Evolutionary conservation across 2,113 vertebrate species (phyloP), one percentile per base, ranked within the genome.

Genomic region (Ceyx cyanopectus): DNA sequence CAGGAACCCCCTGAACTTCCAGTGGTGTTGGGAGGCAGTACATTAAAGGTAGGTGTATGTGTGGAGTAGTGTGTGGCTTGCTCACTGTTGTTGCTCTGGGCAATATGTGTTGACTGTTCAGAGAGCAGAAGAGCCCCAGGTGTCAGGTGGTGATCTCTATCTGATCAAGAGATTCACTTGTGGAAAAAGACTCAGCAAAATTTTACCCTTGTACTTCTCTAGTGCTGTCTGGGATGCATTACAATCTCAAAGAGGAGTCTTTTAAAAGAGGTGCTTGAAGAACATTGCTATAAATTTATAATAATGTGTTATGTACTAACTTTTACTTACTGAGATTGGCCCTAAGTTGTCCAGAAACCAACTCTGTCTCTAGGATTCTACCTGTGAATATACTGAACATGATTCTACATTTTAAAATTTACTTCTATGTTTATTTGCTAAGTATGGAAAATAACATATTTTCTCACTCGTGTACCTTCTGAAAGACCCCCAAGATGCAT

Each of bases 111-210:
- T 88, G 66, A 68, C 76, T 81, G 48, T 88, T 92, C 61, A 46
- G 66, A 87, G 46, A 45, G 69, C 45, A 19, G 4, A 5, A 65
- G 32, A 72, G 66, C 62, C 69, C 77, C 90, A 94, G 92, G 84
- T 96, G 93, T 88, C 88, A 88, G 85, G 95, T 89, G 83, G 5
- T 48, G 24, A 14, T 63, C 32, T 61, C 12, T 84, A 90, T 95
- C 86, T 92, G 92, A 91, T 95, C 48, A 91, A 95, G 76, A 96
- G 77, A 76, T 62, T 92, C 54, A 74, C 70, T 82, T 68, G 78
- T 66, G 32, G 56, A 84, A 92, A 79, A 85, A 57, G 62, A 34
- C 30, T 85, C 46, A n/a, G 57, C 51, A 89, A 91, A 91, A 84
- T 65, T 62, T 81, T 81, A 41, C 43, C 76, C 46, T 70, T 60